phyloP scores from a whole-genome alignment of 2,888 invertebrate species.

The Anaspis maculata region DNA sequence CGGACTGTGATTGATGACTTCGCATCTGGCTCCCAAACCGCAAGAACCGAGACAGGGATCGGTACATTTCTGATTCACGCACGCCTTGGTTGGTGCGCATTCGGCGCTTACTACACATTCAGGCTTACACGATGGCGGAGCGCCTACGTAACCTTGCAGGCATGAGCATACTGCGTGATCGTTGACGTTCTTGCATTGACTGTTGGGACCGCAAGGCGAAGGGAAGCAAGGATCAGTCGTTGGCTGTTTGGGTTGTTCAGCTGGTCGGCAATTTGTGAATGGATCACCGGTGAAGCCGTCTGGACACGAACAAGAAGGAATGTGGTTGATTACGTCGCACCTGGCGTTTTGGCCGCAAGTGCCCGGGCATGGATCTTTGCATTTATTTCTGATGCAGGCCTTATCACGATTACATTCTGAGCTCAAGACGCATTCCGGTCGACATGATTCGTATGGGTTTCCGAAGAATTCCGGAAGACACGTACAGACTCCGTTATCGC shows the following conservation, averaged over 20 bases:
- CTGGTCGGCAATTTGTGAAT: slow-evolving; percentile 30
- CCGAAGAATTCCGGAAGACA: slow-evolving; percentile 56
- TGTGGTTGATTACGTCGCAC: slow-evolving; percentile 65
- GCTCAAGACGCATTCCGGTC: slow-evolving; percentile 63
- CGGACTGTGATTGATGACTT: slow-evolving; percentile 48
- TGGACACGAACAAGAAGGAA: slow-evolving; percentile 63
- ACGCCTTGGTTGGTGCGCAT: slow-evolving; percentile 45
- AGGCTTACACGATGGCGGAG: slow-evolving; percentile 49
- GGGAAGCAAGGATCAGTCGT: slow-evolving; percentile 42
- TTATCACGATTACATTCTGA: slow-evolving; percentile 56
- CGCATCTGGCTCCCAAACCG: slow-evolving; percentile 47
- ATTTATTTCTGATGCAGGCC: slow-evolving; percentile 61
- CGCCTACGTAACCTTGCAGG: slow-evolving; percentile 45
- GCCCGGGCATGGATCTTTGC: slow-evolving; percentile 60
- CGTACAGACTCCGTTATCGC: slow-evolving; percentile 54
- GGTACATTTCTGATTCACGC: slow-evolving; percentile 48
- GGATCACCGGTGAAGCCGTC: slow-evolving; percentile 58
- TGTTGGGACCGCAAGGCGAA: slow-evolving; percentile 49
- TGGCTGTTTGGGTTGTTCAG: slow-evolving; percentile 24
- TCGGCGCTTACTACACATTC: slow-evolving; percentile 48
- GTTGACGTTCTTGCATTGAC: slow-evolving; percentile 46
- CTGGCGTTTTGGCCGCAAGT: slow-evolving; percentile 62
- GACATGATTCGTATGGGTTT: slow-evolving; percentile 59
- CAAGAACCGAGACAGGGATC: slow-evolving; percentile 52
- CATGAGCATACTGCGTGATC: slow-evolving; percentile 48